Percentiles rank a stretch among this genome's conserved stretches.
Evolutionary conservation across 2,113 vertebrate species (phyloP).

Genomic region (Malurus elegans): DNA sequence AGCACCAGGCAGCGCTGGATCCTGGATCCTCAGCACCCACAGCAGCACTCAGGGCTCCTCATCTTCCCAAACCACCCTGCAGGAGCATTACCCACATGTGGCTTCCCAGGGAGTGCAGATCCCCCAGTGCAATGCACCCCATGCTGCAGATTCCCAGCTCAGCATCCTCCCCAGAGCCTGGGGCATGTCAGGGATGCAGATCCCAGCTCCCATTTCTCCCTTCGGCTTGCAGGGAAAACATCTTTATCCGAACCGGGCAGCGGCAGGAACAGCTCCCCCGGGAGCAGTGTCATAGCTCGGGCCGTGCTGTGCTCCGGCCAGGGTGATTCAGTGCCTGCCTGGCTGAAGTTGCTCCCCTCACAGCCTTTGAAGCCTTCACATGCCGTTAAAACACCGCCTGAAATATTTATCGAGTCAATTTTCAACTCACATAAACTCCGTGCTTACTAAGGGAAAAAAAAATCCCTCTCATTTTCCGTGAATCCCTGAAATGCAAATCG

Average conservation of each 20-base stretch:
- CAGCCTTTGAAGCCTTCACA: not conserved
- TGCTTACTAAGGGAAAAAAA: not conserved
- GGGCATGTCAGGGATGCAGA: fast-evolving
- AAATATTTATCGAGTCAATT: slow-evolving; percentile 63
- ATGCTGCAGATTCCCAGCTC: not conserved
- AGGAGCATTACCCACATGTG: not conserved
- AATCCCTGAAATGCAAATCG: not conserved
- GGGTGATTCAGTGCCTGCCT: not conserved
- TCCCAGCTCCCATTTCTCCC: not conserved
- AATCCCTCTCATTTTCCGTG: not conserved
- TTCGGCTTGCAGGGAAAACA: not conserved
- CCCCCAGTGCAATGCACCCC: fast-evolving
- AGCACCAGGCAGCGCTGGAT: not conserved
- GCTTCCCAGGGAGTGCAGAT: not conserved
- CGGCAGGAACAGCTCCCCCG: not conserved
- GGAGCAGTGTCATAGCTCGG: not conserved
- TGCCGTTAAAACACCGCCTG: slow-evolving; percentile 13
- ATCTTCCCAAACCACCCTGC: not conserved
- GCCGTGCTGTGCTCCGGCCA: not conserved
- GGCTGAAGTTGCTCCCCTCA: slow-evolving; percentile 8
- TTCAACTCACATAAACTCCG: slow-evolving; percentile 29
- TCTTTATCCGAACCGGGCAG: not conserved
- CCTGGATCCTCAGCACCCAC: not conserved
- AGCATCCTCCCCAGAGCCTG: not conserved
- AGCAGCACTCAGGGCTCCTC: not conserved